phyloP scores from a whole-genome alignment of 2,888 invertebrate species.

The Hemithea aestivaria region DNA sequence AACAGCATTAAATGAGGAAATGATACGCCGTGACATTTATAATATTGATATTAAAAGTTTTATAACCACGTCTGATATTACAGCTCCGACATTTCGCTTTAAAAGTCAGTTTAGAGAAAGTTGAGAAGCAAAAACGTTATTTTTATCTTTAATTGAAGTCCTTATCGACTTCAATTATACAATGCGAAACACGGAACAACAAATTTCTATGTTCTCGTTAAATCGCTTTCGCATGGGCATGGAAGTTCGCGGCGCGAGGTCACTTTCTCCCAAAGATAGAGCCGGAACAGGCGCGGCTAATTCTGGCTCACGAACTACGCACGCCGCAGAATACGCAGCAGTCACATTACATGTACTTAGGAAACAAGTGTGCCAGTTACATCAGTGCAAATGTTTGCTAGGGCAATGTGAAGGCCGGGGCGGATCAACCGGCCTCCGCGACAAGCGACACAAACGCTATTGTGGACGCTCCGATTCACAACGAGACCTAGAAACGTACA shows the following conservation, averaged over 20 bases:
- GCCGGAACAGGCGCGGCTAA: slow-evolving; percentile 33
- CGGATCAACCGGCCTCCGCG: slow-evolving; percentile 53
- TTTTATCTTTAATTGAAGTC: background rate
- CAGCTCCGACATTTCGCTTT: too few species aligned
- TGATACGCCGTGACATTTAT: too few species aligned
- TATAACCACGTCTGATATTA: too few species aligned
- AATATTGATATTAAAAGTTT: too few species aligned
- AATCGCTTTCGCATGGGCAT: slow-evolving; percentile 5
- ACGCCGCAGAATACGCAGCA: background rate
- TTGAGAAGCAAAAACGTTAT: too few species aligned
- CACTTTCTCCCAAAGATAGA: slow-evolving; percentile 40
- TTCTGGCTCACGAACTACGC: slow-evolving; percentile 11
- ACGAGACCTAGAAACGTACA: slow-evolving; percentile 9
- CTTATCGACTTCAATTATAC: background rate
- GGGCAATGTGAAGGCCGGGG: slow-evolving; percentile 65
- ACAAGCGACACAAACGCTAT: slow-evolving; percentile 10
- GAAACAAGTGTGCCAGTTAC: slow-evolving; percentile 41
- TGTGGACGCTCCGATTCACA: slow-evolving; percentile 21
- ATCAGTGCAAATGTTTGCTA: slow-evolving; percentile 47
- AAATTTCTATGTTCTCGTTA: slow-evolving; percentile 7
- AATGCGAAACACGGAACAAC: slow-evolving; percentile 2
- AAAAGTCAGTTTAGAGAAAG: too few species aligned
- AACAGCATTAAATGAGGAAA: too few species aligned
- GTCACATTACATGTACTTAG: background rate
- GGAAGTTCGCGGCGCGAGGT: slow-evolving; percentile 22